Base-by-base conservation (phyloP, 2,113 vertebrate species). In the Heptranchias perlo region DNA sequence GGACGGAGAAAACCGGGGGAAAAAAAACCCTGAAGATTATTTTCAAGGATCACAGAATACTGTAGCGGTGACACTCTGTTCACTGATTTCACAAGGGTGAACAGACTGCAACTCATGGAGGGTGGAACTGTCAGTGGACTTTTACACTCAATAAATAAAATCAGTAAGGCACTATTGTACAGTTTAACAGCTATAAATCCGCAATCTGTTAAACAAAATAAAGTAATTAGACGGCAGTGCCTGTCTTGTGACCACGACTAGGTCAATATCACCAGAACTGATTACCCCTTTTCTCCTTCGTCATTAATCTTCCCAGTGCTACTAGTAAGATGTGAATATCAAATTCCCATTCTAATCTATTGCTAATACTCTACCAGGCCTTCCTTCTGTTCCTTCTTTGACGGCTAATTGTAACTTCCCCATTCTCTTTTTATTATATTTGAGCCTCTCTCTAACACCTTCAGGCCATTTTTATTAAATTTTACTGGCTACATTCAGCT, bases 381-480 rank as follows among this genome's bases (percentile, higher is more conserved):
- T 64, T 44, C 25, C 47, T 21, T 65, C 39, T 67, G 92, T 5
- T 73, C 65, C 6, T n/a, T 6, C 14, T 35, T 31, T 52, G 14
- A 52, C 35, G 39, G 23, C 44, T 52, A 23, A 49, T 69, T 95
- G 25, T 49, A 95, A 95, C 62, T 47, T 65, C 21, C 61, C 62
- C 92, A 23, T 65, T 65, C 49, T 23, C 49, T 65, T 65, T 65
- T 94, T 94, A 94, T 94, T 65, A 67, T 69, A 73, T 95, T 73
- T 52, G 23, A 67, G 11, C 44, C 64, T 95, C 54, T 93, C 62
- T 67, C 39, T 25, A 64, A 67, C 62, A 44, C 62, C 92, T 65
- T 28, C 14, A 14, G 94, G 94, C 94, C 65, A 52, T 49, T 95
- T 95, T 52, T 95, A 95, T 95, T 95, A 95, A 69, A 69, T 95